Evolutionary conservation across 2,888 invertebrate genomes (phyloP).

Genomic region (Lucinisca nassula): DNA sequence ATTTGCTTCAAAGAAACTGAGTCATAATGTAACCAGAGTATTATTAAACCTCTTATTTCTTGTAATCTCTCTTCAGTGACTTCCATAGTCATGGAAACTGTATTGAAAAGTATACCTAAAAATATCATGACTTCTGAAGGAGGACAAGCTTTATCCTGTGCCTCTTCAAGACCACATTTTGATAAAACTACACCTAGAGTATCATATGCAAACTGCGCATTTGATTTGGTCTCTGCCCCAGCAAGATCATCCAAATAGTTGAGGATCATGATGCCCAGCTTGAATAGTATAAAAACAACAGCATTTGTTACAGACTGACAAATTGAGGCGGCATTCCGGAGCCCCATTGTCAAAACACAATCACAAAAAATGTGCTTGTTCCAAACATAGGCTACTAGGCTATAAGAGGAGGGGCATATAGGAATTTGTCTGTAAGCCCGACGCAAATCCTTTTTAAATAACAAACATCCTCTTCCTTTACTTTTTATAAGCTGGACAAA

Average conservation of each 20-base stretch:
- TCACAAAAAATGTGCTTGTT: not conserved
- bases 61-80: not conserved
- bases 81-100: not conserved
- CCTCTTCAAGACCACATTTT: slow-evolving; percentile 12
- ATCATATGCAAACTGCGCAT: not conserved
- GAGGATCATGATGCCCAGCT: not conserved
- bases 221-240: not conserved
- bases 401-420: not conserved
- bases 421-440: slow-evolving; percentile 10
- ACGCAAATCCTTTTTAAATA: slow-evolving; percentile 22
- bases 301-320: not conserved
- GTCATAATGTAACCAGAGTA: not conserved
- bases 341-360: not conserved
- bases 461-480: slow-evolving; percentile 10
- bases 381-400: slow-evolving; percentile 13
- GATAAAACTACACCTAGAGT: not conserved
- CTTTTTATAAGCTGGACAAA: not conserved
- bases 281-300: not conserved
- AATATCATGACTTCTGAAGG: not conserved
- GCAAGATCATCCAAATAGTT: slow-evolving; percentile 12
- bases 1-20: not conserved
- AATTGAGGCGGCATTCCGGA: not conserved
- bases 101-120: slow-evolving; percentile 3
- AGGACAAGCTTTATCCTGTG: not conserved
- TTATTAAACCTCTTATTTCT: not conserved